Percentiles rank a stretch among this genome's conserved stretches.
These are phyloP conservation scores for Eristalinus sepulchralis DNA, from an alignment of 2,888 invertebrate genomes.

Conservation along the genomic window DNA sequence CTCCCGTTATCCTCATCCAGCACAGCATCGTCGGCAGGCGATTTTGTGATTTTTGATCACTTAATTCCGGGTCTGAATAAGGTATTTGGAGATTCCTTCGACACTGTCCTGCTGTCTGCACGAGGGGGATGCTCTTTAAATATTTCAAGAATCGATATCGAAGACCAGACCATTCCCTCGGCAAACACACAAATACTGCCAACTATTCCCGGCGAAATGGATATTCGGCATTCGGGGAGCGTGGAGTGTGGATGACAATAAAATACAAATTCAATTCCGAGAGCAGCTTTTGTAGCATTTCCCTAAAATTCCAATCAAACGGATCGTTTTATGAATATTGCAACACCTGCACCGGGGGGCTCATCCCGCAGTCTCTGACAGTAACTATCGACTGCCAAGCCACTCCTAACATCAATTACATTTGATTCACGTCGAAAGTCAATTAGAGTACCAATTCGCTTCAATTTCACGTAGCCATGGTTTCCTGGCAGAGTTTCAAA, in stretches of 20 bases:
- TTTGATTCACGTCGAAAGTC: background rate
- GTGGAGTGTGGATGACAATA: background rate
- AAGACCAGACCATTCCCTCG: background rate
- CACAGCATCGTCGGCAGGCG: background rate
- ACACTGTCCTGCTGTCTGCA: background rate
- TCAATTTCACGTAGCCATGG: background rate
- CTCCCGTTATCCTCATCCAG: background rate
- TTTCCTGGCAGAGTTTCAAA: background rate
- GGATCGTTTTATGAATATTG: conserved; percentile 13
- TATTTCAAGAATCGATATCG: conserved; percentile 15
- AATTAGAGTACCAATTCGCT: conserved; percentile 8
- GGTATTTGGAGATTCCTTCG: conserved; percentile 5
- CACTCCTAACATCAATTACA: background rate
- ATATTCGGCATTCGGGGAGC: background rate
- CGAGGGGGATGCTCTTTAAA: background rate
- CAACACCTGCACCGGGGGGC: conserved; percentile 2
- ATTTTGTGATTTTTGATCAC: conserved; percentile 34
- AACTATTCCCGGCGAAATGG: background rate
- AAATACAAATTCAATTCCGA: background rate
- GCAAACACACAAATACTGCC: background rate
- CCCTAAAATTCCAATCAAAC: conserved; percentile 19
- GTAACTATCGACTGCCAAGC: background rate
- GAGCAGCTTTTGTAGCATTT: conserved; percentile 7
- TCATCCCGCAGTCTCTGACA: background rate
- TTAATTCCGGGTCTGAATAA: conserved; percentile 19